These are phyloP conservation scores for Oscheius myriophilus DNA, from an alignment of 2,888 invertebrate species.

Conservation along the genomic window DNA sequence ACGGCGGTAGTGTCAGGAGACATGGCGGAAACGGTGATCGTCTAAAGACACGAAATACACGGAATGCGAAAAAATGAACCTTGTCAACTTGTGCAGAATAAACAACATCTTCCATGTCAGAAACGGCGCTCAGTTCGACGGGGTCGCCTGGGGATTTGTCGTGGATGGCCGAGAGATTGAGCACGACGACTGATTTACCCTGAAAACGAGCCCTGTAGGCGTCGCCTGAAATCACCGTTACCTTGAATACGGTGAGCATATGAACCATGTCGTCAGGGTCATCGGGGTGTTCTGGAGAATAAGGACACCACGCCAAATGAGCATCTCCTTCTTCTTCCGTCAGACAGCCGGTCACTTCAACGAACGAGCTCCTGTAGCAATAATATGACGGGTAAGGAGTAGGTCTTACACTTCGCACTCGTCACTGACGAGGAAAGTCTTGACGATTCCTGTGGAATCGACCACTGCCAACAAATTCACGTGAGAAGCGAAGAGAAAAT, in stretches of 20 bases:
- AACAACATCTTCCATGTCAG: conserved; percentile 39
- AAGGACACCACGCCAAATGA: conserved; percentile 65
- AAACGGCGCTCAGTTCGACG: conserved; percentile 39
- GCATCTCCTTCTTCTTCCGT: conserved; percentile 31
- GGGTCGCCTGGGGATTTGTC: conserved; percentile 20
- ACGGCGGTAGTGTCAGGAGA: conserved; percentile 67
- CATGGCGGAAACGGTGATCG: conserved; percentile 53
- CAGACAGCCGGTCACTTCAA: conserved; percentile 14
- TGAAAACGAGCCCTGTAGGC: no score
- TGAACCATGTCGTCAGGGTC: conserved; percentile 47
- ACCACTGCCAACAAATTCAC: conserved; percentile 62
- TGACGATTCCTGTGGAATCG: conserved; percentile 57
- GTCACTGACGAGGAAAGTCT: conserved; percentile 58
- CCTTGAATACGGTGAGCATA: conserved; percentile 51
- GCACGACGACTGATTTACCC: conserved; percentile 54
- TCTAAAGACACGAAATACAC: conserved; percentile 9
- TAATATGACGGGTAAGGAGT: background rate
- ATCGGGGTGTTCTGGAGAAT: conserved; percentile 44
- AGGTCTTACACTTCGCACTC: conserved; percentile 33
- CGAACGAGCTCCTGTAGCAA: background rate
- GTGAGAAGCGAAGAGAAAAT: conserved; percentile 62
- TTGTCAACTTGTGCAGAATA: conserved; percentile 40
- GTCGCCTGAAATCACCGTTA: no score
- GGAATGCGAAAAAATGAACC: background rate
- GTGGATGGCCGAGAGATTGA: conserved; percentile 46